Evolutionary conservation across 2,888 invertebrate genomes (phyloP).

Genomic region (Heteromyza rotundicornis): DNA sequence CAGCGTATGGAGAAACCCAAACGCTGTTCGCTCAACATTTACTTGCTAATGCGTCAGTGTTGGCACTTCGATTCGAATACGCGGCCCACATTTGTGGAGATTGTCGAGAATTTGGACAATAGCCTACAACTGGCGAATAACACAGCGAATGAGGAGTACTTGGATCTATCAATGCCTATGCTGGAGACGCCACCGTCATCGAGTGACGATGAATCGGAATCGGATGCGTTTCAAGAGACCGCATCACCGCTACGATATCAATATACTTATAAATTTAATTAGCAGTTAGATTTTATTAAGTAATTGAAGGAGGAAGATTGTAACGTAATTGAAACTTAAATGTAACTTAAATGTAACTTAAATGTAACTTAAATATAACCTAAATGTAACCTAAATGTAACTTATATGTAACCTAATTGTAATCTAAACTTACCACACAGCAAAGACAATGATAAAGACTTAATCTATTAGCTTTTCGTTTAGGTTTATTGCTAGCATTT

Average conservation of each 20-base stretch:
- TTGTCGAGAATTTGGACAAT: slow-evolving; percentile 89
- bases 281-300: too few species aligned
- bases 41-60: slow-evolving; percentile 95
- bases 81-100: slow-evolving; percentile 85
- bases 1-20: slow-evolving; percentile 97
- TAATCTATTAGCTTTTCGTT: too few species aligned
- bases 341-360: too few species aligned
- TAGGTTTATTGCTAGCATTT: too few species aligned
- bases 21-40: slow-evolving; percentile 93
- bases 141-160: slow-evolving; percentile 80
- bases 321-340: too few species aligned
- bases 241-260: slow-evolving; percentile 47
- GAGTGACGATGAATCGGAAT: slow-evolving; percentile 67
- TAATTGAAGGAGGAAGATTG: too few species aligned
- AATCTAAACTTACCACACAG: too few species aligned
- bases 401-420: too few species aligned
- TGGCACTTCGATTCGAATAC: slow-evolving; percentile 93
- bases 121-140: slow-evolving; percentile 71
- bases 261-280: slow-evolving; percentile 58
- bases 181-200: slow-evolving; percentile 87
- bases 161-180: slow-evolving; percentile 85
- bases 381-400: too few species aligned
- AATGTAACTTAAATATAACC: too few species aligned
- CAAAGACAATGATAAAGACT: too few species aligned
- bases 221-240: slow-evolving; percentile 50